These are phyloP conservation scores for Ferdinandea cuprea DNA, from an alignment of 2,888 invertebrate genomes.

Conservation along the genomic window DNA sequence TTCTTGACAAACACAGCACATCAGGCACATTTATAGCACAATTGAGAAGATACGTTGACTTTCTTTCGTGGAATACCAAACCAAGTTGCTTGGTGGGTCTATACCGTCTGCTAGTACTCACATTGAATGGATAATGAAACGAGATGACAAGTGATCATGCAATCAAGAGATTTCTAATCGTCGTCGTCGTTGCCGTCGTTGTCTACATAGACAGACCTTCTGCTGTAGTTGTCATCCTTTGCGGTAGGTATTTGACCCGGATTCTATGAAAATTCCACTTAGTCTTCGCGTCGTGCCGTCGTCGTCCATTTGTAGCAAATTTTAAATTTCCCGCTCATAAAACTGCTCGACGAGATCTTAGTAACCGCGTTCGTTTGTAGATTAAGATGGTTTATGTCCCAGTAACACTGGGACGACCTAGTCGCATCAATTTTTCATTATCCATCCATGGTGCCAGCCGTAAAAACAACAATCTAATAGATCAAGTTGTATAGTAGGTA, in stretches of 20 bases:
- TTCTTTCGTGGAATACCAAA: conserved; percentile 72
- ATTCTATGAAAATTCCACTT: conserved; percentile 44
- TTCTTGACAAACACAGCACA: conserved; percentile 50
- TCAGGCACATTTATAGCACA: conserved; percentile 29
- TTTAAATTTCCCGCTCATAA: conserved; percentile 20
- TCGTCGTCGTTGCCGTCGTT: too few relatives aligned
- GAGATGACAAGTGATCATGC: conserved; percentile 70
- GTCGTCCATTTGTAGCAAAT: conserved; percentile 60
- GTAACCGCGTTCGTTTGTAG: neutral
- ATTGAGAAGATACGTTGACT: conserved; percentile 56
- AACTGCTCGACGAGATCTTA: neutral
- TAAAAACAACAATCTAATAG: conserved; percentile 64
- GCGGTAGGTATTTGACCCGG: conserved; percentile 68
- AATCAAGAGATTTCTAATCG: conserved; percentile 67
- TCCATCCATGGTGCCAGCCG: conserved; percentile 43
- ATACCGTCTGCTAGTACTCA: conserved; percentile 30
- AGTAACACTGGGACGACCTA: conserved; percentile 65
- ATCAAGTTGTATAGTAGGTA: conserved; percentile 48
- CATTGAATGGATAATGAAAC: conserved; percentile 67
- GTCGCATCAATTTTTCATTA: conserved; percentile 61
- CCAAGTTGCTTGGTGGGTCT: conserved; percentile 39
- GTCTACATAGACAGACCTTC: conserved; percentile 1
- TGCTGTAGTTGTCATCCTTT: conserved; percentile 59
- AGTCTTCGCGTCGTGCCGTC: conserved; percentile 34
- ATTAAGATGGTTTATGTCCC: conserved; percentile 29